Conservation (phyloP, 1,140 invertebrate species). For the Caenorhabditis brenneri region DNA sequence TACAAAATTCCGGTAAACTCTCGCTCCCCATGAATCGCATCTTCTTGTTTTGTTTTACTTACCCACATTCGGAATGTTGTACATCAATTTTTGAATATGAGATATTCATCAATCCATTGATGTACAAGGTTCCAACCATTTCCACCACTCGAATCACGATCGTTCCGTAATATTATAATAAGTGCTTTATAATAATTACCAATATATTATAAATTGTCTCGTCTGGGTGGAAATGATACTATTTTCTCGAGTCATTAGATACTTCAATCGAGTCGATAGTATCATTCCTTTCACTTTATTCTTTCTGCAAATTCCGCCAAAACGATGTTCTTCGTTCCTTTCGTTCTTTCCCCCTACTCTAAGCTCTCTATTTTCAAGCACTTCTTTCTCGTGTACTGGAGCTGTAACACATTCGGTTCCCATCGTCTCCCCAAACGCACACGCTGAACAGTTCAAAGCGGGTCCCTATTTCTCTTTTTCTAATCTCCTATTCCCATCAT, state of each 20-base stretch:
- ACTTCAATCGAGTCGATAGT: not conserved
- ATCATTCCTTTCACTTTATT: not conserved
- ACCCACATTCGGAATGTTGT: not conserved
- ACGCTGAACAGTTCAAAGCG: not conserved
- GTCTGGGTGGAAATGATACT: not conserved
- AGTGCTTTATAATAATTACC: conserved; percentile 27
- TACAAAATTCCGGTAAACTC: conserved; percentile 13
- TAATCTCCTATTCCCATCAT: not conserved
- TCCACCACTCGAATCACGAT: not conserved
- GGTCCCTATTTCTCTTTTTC: not conserved
- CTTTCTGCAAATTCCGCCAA: not conserved
- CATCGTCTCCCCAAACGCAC: not conserved
- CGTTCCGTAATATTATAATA: conserved; percentile 21
- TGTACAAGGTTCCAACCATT: not conserved
- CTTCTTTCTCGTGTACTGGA: conserved; percentile 34
- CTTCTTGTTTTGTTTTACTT: conserved; percentile 24
- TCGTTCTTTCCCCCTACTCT: conserved; percentile 10
- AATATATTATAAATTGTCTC: not conserved
- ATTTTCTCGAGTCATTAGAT: not conserved
- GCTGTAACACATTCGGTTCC: conserved; percentile 20
- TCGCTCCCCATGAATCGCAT: not conserved
- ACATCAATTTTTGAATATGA: too few species aligned
- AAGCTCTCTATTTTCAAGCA: not conserved
- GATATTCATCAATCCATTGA: not conserved
- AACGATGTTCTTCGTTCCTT: not conserved